phyloP scores from a whole-genome alignment of 2,113 vertebrate genomes.

The Crotalus tigris region DNA sequence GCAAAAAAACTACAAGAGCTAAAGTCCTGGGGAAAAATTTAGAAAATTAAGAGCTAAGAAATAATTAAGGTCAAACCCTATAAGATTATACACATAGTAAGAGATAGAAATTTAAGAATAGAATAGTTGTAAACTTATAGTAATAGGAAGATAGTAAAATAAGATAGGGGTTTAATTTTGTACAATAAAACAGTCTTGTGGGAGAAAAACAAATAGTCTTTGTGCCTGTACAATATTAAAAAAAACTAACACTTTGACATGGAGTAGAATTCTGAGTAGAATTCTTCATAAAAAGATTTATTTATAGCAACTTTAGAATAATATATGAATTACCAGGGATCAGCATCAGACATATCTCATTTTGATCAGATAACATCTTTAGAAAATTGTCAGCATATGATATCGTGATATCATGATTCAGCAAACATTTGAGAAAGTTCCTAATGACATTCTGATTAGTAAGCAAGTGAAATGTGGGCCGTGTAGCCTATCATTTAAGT shows the following conservation, averaged over 20 bases:
- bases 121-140: not conserved
- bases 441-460: not conserved
- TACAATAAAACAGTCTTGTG: not conserved
- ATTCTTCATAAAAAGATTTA: not conserved
- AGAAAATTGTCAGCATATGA: not conserved
- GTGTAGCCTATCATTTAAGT: not conserved
- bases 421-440: not conserved
- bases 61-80: not conserved
- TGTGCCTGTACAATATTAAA: not conserved
- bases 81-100: not conserved
- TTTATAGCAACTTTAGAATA: not conserved
- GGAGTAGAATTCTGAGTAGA: too few relatives aligned
- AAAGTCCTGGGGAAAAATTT: not conserved
- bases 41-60: not conserved
- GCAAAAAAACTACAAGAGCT: not conserved
- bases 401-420: not conserved
- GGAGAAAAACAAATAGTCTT: not conserved
- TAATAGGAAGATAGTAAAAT: not conserved
- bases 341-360: not conserved
- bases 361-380: not conserved
- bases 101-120: not conserved
- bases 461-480: not conserved
- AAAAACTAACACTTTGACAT: not conserved
- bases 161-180: not conserved
- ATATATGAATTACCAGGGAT: not conserved